Base-by-base conservation (phyloP, 2,113 vertebrate species). In the Lycaon pictus region DNA sequence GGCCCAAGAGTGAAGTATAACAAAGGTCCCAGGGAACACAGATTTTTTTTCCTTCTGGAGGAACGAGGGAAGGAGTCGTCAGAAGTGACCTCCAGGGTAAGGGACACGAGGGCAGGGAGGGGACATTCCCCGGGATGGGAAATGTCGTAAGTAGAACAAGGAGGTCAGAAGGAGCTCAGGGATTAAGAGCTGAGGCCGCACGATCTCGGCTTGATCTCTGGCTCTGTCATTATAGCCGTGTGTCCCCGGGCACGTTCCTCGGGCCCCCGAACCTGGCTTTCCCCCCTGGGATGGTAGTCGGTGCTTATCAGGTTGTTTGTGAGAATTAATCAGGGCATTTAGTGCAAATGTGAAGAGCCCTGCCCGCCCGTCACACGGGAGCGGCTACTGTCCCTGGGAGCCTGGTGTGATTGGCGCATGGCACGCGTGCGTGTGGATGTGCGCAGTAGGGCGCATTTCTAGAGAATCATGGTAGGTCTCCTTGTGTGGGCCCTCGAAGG, bases 401-500 rank as follows among this genome's bases (percentile, higher is more conserved):
- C 58, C 79, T 71, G 7, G 29, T 13, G 3, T 1, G 56, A 53
- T 0, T 10, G 63, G 48, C 19, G 3, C 35, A 0, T 1, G 9
- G 88, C 7, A 3, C 2, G 7, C 5, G 16, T 7, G 29, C 12
- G 0, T 27, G 43, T 1, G 15, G 43, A 55, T 13, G 29, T 5
- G 1, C 25, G 55, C 12, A 29, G 20, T 5, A 80, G 74, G 72
- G 11, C 2, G 37, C 43, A 9, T 11, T 10, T 8, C 27, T 3
- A 13, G 22, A n/a, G 48, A 86, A 5, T 29, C 16, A 4, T 7
- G 4, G 27, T 32, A 43, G 4, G 29, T 37, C 58, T 55, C 71
- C 19, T 48, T 0, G 3, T 4, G 4, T 15, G 2, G 71, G 27
- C 37, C 69, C 37, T n/a, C 0, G 1, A 20, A 19, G 3, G 11